phyloP scores from a whole-genome alignment of 2,888 invertebrate species.

The Troides oblongomaculatus region DNA sequence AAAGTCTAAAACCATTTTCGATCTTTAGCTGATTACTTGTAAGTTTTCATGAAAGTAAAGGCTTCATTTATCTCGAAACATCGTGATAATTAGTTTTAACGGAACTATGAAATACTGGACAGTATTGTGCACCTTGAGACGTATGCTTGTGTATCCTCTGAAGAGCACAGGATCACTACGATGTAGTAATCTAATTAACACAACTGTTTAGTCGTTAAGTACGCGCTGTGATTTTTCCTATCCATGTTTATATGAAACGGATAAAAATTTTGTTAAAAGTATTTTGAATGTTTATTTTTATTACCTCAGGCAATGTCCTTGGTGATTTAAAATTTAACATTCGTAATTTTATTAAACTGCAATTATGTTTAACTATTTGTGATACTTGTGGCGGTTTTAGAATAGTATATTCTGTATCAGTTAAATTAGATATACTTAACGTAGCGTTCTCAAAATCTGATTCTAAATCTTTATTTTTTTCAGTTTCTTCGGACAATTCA shows the following conservation, averaged over 20 bases:
- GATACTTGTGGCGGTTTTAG: constrained; percentile 1
- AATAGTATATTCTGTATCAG: constrained; percentile 2
- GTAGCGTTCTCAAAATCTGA: constrained; percentile 40
- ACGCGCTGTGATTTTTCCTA: background rate
- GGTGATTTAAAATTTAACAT: constrained; percentile 59
- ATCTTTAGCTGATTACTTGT: no score
- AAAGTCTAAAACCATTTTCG: background rate
- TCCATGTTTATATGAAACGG: background rate
- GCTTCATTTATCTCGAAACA: no score
- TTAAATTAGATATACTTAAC: constrained; percentile 9
- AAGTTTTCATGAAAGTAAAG: no score
- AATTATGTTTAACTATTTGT: constrained; percentile 36
- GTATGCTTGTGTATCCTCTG: background rate
- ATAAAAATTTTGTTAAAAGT: background rate
- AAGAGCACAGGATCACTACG: background rate
- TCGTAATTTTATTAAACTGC: constrained; percentile 57
- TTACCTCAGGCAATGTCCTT: constrained; percentile 63
- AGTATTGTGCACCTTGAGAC: background rate
- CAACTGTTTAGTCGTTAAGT: background rate
- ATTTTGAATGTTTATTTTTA: background rate
- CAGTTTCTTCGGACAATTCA: constrained; percentile 26
- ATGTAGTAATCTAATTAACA: background rate
- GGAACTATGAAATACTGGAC: background rate
- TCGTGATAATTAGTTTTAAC: no score
- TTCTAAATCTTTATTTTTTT: constrained; percentile 31